Base-by-base conservation (phyloP, 2,888 invertebrate species). In the Philaethria dido region DNA sequence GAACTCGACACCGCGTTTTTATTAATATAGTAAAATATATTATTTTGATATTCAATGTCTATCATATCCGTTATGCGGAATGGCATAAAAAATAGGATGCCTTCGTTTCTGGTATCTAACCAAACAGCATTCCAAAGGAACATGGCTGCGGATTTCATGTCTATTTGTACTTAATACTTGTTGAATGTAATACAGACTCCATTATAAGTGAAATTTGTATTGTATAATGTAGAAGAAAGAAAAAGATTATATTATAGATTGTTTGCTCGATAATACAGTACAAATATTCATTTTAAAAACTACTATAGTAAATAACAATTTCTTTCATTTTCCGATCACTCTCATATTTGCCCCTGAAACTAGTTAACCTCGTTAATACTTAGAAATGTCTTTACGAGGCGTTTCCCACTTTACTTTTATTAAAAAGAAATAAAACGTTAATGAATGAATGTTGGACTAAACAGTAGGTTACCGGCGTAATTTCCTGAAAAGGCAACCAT, bases 401-500 rank as follows among this genome's bases (percentile, higher is more conserved):
- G n/a, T 25, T n/a, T 14, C 8, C 8, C 8, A n/a, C 1, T 5
- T 20, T 6, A 14, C 8, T n/a, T 25, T 14, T n/a, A 25, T n/a
- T 25, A 1, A 25, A 25, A 50, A 50, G 8, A 6, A 5, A n/a
- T 1, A 33, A 33, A 20, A 18, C 59, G 52, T 16, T 33, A 16
- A 18, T 39, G 33, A 36, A 25, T 16, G 5, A 42, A 11, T 9
- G 5, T 44, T 44, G 3, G 45, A 25, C 6, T 60, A 36, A 54
- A 29, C 42, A 59, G 52, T 60, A 29, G 20, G 59, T 39, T 62
- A 45, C 39, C 62, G 29, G 25, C 54, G 66, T 69, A 54, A 65
- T 70, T 64, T 69, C 70, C 69, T 63, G 71, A 71, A 73, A 73
- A 74, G 72, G 74, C 73, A 73, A 70, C 69, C 70, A 69, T 75